A percentile compares a stretch with the other conserved stretches of the same genome.
These are phyloP conservation scores for Hyaena hyaena DNA, from an alignment of 2,113 vertebrate genomes.

Conservation along the genomic window DNA sequence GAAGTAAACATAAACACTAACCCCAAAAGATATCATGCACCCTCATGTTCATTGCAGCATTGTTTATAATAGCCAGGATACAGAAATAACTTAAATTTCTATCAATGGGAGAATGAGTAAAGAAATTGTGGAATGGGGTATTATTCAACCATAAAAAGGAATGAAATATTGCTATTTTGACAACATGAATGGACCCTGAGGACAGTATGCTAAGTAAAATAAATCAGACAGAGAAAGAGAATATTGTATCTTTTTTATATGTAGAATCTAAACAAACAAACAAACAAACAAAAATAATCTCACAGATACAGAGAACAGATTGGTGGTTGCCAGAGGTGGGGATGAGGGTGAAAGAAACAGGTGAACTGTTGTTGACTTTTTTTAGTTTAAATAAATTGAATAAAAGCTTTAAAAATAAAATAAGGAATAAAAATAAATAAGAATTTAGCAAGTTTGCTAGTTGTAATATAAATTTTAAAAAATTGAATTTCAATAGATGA, in stretches of 20 bases:
- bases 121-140: not conserved
- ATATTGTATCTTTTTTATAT: not conserved
- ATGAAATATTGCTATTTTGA: not conserved
- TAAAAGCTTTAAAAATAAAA: not conserved
- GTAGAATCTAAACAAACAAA: not conserved
- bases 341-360: not conserved
- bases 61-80: not conserved
- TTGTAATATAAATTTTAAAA: not conserved
- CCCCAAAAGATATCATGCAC: not conserved
- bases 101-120: not conserved
- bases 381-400: not conserved
- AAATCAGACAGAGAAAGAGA: not conserved
- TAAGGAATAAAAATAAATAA: not conserved
- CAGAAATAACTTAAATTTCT: not conserved
- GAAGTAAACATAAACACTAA: not conserved
- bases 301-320: not conserved
- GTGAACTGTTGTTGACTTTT: not conserved
- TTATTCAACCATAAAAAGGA: not conserved
- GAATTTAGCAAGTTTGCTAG: not conserved
- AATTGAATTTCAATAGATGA: not conserved
- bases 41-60: not conserved
- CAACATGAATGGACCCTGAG: not conserved
- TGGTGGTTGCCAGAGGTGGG: not conserved
- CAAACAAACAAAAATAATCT: not conserved
- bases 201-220: not conserved